Evolutionary conservation across 2,113 vertebrate species (phyloP), one percentile per base, ranked within the genome.

Genomic region (Malurus melanocephalus): DNA sequence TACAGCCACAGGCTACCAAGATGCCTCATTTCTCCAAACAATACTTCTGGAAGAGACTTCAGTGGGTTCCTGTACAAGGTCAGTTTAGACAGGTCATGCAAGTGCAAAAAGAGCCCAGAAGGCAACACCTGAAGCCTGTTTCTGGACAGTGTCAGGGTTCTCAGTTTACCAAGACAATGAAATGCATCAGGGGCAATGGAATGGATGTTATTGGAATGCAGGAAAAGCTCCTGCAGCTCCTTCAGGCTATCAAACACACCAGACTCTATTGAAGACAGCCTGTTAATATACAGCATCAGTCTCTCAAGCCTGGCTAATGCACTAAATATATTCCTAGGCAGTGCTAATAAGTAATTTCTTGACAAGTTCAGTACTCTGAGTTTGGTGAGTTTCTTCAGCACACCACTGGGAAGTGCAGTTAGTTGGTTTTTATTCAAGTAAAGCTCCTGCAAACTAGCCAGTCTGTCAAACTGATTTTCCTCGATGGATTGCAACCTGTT

Each of bases 1-100:
- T 97, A 98, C 53, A 99, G 90, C 96, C 97, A 97, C 38, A 99
- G 96, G 33, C 97, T 97, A 57, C 19, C 83, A 32, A 99, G 97
- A 30, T 95, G 89, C 9, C 95, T 97, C 98, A 98, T 98, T 92
- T 97, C 94, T 43, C 99, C 98, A 94, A 99, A 98, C n/a, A 99
- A 67, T 42, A 98, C 88, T 30, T 95, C 93, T 7, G 98, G 98
- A 43, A 99, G 96, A 65, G 88, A 95, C 43, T 95, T 60, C 21
- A 99, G 91, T 1, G 98, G 98, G 90, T 99, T 99, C 7, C 96
- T 95, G 79, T 96, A 98, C 55, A 99, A 88, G 10, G 97, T 98
- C 80, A 99, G 91, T 74, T 94, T 94, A 22, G 49, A 96, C 61
- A 99, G 62, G 48, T 95, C 93, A 22, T 90, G 97, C 92, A 97